Conservation (phyloP, 1,140 invertebrate genomes). For the Brachionus rotundiformis region DNA sequence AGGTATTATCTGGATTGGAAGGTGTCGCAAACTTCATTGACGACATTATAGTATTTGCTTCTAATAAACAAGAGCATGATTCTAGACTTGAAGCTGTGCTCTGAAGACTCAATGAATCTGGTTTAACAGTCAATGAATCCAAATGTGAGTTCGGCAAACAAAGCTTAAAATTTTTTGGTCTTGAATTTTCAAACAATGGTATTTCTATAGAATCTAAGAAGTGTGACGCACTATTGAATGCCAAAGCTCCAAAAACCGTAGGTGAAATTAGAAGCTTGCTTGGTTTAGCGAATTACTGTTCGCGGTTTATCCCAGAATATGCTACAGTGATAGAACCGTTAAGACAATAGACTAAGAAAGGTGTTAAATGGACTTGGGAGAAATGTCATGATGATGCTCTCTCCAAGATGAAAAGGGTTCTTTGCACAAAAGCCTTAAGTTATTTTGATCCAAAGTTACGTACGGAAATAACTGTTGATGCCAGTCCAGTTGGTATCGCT, state of each 20-base stretch:
- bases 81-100: not conserved
- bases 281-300: constrained; percentile 60
- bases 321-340: constrained; percentile 56
- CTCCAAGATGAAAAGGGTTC: not conserved
- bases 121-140: not conserved
- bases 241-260: not conserved
- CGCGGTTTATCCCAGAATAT: constrained; percentile 60
- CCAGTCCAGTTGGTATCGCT: constrained; percentile 61
- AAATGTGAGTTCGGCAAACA: not conserved
- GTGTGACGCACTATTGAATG: not conserved
- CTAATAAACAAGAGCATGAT: not conserved
- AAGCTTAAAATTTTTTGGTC: not conserved
- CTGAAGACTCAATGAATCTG: not conserved
- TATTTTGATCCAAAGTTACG: not conserved
- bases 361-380: constrained; percentile 26
- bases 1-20: not conserved
- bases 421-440: not conserved
- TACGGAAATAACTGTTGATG: constrained; percentile 42
- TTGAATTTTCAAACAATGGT: not conserved
- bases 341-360: constrained; percentile 51
- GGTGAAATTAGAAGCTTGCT: constrained; percentile 54
- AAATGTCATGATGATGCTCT: not conserved
- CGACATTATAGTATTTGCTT: not conserved
- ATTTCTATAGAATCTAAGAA: not conserved
- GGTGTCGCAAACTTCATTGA: not conserved